A percentile compares a stretch with the other conserved stretches of the same genome.
phyloP scores from a whole-genome alignment of 2,797 vertebrate genomes.

The Pangasius mekongensis region DNA sequence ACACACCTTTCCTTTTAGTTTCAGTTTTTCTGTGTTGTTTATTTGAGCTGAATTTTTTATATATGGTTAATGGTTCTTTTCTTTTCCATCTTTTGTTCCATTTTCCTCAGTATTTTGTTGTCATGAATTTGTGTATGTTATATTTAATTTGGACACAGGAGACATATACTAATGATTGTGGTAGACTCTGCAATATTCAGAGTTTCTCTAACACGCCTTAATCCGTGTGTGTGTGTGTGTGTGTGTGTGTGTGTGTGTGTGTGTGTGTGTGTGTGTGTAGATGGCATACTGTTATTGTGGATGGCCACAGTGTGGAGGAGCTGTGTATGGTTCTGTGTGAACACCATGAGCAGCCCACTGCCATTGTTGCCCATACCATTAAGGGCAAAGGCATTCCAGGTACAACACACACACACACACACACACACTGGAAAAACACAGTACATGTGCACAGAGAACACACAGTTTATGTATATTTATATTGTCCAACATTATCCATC shows the following conservation, averaged over 20 bases:
- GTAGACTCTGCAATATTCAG: not conserved
- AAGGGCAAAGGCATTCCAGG: slow-evolving; percentile 94
- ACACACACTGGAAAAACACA: not conserved
- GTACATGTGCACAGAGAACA: not conserved
- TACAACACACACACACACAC: slow-evolving; percentile 63
- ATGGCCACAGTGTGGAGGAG: slow-evolving; percentile 96
- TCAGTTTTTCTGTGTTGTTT: too few species aligned
- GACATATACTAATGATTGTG: not conserved
- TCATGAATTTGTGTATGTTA: not conserved
- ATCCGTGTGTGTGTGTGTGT: slow-evolving; percentile 24
- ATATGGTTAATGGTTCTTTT: too few species aligned
- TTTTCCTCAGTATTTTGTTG: not conserved
- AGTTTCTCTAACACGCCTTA: not conserved
- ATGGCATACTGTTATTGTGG: slow-evolving; percentile 89
- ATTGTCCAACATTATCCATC: not conserved
- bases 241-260: slow-evolving; percentile 18
- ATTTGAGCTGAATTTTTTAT: too few species aligned
- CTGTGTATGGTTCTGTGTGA: slow-evolving; percentile 92
- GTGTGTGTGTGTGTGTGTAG: slow-evolving; percentile 64
- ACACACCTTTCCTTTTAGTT: not conserved
- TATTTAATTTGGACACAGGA: not conserved
- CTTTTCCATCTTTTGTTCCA: not conserved
- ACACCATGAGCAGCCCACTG: slow-evolving; percentile 87
- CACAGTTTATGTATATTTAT: not conserved
- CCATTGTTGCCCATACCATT: slow-evolving; percentile 91